Evolutionary conservation across 2,888 invertebrate species (phyloP).

Genomic region (Tubiluchus corallicola): DNA sequence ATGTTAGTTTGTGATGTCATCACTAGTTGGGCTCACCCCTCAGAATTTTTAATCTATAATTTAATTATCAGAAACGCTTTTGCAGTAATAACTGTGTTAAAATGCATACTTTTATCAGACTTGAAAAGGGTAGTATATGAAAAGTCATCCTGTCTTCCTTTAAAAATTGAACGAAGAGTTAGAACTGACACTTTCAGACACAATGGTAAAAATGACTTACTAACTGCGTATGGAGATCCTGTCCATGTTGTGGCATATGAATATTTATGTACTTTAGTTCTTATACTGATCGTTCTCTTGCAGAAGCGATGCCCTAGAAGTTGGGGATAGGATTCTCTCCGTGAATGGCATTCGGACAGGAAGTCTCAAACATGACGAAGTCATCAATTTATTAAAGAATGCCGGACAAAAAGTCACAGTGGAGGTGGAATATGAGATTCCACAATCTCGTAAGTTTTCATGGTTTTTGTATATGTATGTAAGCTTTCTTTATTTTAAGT

Average conservation of each 20-base stretch:
- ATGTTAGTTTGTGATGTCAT: too few species aligned
- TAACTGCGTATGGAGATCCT: too few species aligned
- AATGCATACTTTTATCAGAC: too few species aligned
- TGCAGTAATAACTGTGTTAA: too few species aligned
- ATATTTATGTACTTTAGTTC: background rate
- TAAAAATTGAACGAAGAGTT: too few species aligned
- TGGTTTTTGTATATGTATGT: slow-evolving; percentile 4
- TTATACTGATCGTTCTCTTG: slow-evolving; percentile 10
- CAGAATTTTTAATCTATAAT: too few species aligned
- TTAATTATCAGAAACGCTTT: too few species aligned
- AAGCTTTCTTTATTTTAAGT: background rate
- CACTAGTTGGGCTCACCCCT: too few species aligned
- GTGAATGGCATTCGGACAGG: slow-evolving; percentile 61
- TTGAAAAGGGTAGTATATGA: too few species aligned
- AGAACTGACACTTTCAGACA: too few species aligned
- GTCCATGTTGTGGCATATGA: background rate
- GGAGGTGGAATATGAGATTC: slow-evolving; percentile 64
- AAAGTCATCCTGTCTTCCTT: too few species aligned
- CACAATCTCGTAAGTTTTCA: slow-evolving; percentile 47
- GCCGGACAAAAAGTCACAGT: slow-evolving; percentile 52
- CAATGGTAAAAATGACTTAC: too few species aligned
- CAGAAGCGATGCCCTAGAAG: slow-evolving; percentile 52
- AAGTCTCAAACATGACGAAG: slow-evolving; percentile 54
- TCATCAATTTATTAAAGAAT: slow-evolving; percentile 50
- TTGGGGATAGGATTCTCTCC: slow-evolving; percentile 58